phyloP scores from a whole-genome alignment of 2,113 vertebrate species.

The Tursiops truncatus region DNA sequence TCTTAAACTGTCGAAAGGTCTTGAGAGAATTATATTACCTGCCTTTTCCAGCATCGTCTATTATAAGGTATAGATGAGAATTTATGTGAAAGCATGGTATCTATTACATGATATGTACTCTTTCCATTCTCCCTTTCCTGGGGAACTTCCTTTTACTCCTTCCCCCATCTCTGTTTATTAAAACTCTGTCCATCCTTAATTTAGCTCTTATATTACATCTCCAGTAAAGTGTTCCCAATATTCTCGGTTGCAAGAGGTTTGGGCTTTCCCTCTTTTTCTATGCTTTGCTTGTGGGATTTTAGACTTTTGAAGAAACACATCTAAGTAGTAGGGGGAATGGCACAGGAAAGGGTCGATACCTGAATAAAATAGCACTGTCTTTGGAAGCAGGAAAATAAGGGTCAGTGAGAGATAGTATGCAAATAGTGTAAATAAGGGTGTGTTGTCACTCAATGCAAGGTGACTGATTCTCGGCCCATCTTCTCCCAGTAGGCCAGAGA shows the following conservation, averaged over 20 bases:
- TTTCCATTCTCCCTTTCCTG: neutral
- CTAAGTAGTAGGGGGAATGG: neutral
- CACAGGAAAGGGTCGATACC: neutral
- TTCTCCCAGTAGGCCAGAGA: neutral
- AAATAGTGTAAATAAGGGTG: neutral
- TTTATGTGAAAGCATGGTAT: neutral
- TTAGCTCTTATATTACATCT: neutral
- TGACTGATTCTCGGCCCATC: neutral
- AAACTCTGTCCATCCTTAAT: neutral
- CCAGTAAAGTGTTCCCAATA: neutral
- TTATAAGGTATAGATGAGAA: neutral
- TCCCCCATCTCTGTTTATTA: neutral
- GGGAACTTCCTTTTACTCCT: neutral
- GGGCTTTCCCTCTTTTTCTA: neutral
- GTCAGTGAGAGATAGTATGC: neutral
- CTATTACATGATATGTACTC: neutral
- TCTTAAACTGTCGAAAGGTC: neutral
- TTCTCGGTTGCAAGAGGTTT: neutral
- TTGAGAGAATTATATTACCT: neutral
- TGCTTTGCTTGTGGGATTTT: neutral
- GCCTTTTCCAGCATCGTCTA: neutral
- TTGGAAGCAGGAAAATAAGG: conserved; percentile 36
- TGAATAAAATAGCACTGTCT: neutral
- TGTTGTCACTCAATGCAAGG: neutral
- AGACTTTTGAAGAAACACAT: conserved; percentile 34